These are phyloP conservation scores for Polydrusus cervinus DNA, from an alignment of 2,888 invertebrate genomes.

Conservation along the genomic window DNA sequence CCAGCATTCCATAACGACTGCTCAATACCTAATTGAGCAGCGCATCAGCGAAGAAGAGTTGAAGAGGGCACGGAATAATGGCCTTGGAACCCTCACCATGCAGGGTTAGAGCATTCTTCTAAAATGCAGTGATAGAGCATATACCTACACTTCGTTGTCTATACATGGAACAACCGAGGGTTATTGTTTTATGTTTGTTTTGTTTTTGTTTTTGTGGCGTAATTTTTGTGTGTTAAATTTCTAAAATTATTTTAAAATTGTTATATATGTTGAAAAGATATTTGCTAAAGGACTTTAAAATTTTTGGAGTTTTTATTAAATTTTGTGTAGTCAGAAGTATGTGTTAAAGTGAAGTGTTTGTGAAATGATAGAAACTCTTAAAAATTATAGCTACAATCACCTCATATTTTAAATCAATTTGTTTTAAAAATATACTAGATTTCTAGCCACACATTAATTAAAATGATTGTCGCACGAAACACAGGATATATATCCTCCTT, in stretches of 20 bases:
- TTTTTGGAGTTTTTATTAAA: slow-evolving; percentile 34
- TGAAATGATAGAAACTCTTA: background rate
- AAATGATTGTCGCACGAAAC: too few relatives aligned
- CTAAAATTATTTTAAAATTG: slow-evolving; percentile 54
- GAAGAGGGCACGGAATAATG: slow-evolving; percentile 93
- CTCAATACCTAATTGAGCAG: slow-evolving; percentile 96
- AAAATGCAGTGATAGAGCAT: background rate
- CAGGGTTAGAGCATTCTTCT: slow-evolving; percentile 72
- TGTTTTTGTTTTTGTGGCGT: slow-evolving; percentile 54
- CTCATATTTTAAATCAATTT: background rate
- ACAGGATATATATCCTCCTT: too few relatives aligned
- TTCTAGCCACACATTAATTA: background rate
- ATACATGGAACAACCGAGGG: slow-evolving; percentile 9
- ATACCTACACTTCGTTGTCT: slow-evolving; percentile 18
- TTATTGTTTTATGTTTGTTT: slow-evolving; percentile 36
- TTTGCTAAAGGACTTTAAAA: slow-evolving; percentile 26
- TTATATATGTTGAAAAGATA: slow-evolving; percentile 40
- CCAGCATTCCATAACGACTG: slow-evolving; percentile 90
- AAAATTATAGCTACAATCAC: slow-evolving; percentile 2
- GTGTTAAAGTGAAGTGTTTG: background rate
- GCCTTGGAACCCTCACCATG: slow-evolving; percentile 75
- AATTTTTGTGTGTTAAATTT: slow-evolving; percentile 57
- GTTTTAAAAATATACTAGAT: background rate
- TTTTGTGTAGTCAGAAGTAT: slow-evolving; percentile 27
- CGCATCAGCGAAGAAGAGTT: slow-evolving; percentile 96